Evolutionary conservation across 2,888 invertebrate species (phyloP).

Genomic region (Digitonthophagus gazella): DNA sequence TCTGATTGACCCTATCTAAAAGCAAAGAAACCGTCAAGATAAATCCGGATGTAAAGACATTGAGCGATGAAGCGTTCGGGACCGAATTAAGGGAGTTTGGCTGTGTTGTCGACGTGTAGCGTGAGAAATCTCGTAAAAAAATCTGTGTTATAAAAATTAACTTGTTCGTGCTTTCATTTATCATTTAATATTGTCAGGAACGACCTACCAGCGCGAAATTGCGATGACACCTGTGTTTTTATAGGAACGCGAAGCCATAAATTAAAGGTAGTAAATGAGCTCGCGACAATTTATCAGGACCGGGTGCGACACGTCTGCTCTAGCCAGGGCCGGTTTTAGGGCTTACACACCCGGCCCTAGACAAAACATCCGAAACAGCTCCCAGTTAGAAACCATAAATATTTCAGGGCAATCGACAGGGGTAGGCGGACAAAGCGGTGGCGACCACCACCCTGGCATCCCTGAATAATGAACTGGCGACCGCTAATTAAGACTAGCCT

Average conservation of each 20-base stretch:
- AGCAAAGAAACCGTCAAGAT: conserved; percentile 28
- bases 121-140: no score
- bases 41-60: conserved; percentile 29
- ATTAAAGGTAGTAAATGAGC: conserved; percentile 37
- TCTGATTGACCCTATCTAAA: conserved; percentile 27
- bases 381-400: conserved; percentile 41
- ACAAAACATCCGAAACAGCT: conserved; percentile 16
- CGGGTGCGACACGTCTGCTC: conserved; percentile 33
- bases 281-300: conserved; percentile 40
- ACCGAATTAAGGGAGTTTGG: background rate
- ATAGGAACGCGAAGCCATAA: conserved; percentile 26
- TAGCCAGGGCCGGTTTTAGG: conserved; percentile 36
- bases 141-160: background rate
- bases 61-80: conserved; percentile 11
- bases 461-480: conserved; percentile 50
- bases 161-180: background rate
- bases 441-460: conserved; percentile 43
- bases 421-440: conserved; percentile 47
- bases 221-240: background rate
- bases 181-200: background rate
- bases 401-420: conserved; percentile 49
- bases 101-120: no score
- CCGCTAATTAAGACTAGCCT: conserved; percentile 51
- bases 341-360: conserved; percentile 39
- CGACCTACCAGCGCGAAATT: background rate